These are phyloP conservation scores for Azorinus chamasolen DNA, from an alignment of 2,888 invertebrate species.

Conservation along the genomic window DNA sequence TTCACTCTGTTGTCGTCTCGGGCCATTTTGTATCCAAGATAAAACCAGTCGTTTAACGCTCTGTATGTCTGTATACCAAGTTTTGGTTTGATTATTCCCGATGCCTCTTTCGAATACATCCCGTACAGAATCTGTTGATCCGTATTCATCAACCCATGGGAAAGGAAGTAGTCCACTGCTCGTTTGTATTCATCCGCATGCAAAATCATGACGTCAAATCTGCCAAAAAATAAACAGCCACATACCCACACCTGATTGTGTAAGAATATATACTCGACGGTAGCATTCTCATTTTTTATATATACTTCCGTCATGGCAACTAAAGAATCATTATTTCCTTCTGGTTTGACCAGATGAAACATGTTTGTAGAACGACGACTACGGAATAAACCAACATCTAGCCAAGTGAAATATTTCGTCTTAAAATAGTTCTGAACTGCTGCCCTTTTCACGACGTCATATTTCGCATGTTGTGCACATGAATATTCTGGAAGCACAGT, in stretches of 20 bases:
- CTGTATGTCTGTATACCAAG: slow-evolving; percentile 50
- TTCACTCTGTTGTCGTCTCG: no score
- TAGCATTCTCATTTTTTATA: slow-evolving; percentile 11
- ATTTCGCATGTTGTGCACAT: slow-evolving; percentile 72
- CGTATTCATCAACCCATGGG: slow-evolving; percentile 41
- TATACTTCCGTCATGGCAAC: slow-evolving; percentile 42
- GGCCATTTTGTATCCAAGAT: slow-evolving; percentile 45
- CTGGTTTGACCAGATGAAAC: slow-evolving; percentile 49
- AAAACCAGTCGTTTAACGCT: slow-evolving; percentile 44
- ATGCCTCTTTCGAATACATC: slow-evolving; percentile 46
- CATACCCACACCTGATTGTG: slow-evolving; percentile 64
- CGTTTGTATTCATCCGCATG: slow-evolving; percentile 42
- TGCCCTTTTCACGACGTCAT: slow-evolving; percentile 59
- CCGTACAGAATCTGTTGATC: slow-evolving; percentile 61
- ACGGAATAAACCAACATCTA: slow-evolving; percentile 74
- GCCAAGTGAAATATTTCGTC: slow-evolving; percentile 68
- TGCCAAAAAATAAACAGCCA: slow-evolving; percentile 54
- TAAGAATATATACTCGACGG: slow-evolving; percentile 47
- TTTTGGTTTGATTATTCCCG: slow-evolving; percentile 34
- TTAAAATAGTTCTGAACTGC: slow-evolving; percentile 56
- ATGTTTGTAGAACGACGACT: slow-evolving; percentile 22
- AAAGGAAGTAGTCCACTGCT: slow-evolving; percentile 52
- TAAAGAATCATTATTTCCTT: slow-evolving; percentile 26
- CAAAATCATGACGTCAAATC: slow-evolving; percentile 23
- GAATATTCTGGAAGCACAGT: slow-evolving; percentile 73